These are phyloP conservation scores for Actinia equina DNA, from an alignment of 64 coral and sea anemone genomes.

Conservation along the genomic window DNA sequence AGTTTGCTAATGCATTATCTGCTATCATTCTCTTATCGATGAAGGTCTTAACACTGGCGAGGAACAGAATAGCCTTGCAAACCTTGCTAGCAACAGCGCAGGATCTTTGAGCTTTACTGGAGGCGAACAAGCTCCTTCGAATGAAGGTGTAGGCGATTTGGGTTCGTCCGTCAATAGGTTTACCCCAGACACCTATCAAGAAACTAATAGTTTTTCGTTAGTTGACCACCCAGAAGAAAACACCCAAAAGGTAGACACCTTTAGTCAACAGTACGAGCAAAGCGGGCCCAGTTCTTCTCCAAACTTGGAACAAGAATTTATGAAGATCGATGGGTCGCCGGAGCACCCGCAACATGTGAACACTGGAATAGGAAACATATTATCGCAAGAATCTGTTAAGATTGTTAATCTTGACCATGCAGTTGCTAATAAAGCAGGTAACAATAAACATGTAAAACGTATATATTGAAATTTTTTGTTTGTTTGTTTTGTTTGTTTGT, in stretches of 20 bases:
- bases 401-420: not conserved
- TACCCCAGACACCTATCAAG: not conserved
- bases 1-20: not conserved
- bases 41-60: not conserved
- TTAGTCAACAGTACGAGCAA: not conserved
- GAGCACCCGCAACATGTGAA: not conserved
- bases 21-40: not conserved
- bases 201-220: not conserved
- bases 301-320: not conserved
- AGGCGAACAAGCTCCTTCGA: not conserved
- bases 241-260: not conserved
- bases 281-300: not conserved
- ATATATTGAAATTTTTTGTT: not conserved
- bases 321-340: not conserved
- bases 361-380: not conserved
- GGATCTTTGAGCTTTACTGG: conserved; percentile 11
- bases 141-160: not conserved
- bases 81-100: not conserved
- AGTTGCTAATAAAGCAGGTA: not conserved
- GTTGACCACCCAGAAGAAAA: conserved; percentile 1
- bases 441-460: not conserved
- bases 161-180: not conserved
- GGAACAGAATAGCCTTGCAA: not conserved
- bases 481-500: not conserved
- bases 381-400: not conserved